phyloP scores from a whole-genome alignment of 2,113 vertebrate genomes.

The Corapipo altera region DNA sequence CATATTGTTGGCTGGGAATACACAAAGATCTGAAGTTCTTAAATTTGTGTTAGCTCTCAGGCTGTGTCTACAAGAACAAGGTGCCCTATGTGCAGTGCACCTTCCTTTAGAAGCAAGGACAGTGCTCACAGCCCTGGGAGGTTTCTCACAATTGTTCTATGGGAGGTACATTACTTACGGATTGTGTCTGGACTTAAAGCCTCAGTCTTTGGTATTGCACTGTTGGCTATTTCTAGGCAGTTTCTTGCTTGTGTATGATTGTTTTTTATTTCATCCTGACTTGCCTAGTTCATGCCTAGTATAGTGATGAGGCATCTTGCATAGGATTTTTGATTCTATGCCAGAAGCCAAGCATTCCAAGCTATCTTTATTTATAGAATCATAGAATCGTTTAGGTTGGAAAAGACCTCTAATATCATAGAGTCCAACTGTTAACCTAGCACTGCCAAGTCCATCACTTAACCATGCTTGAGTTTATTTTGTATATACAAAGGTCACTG shows the following conservation, averaged over 20 bases:
- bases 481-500: background rate
- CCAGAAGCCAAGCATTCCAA: conserved; percentile 47
- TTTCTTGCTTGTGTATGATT: background rate
- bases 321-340: conserved; percentile 33
- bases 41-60: background rate
- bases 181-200: background rate
- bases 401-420: background rate
- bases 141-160: background rate
- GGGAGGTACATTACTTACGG: background rate
- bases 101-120: background rate
- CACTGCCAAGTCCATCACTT: background rate
- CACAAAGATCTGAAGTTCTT: background rate
- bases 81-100: background rate
- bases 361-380: conserved; percentile 30
- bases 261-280: background rate
- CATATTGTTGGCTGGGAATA: background rate
- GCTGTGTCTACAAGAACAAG: background rate
- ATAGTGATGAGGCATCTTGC: background rate
- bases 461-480: background rate
- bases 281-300: conserved; percentile 2
- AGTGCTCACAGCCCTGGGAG: background rate
- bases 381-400: background rate
- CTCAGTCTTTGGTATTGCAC: background rate
- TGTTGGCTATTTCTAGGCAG: background rate
- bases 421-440: background rate